Conservation (phyloP, 2,797 vertebrate species). For the Fistularia tabacaria region DNA sequence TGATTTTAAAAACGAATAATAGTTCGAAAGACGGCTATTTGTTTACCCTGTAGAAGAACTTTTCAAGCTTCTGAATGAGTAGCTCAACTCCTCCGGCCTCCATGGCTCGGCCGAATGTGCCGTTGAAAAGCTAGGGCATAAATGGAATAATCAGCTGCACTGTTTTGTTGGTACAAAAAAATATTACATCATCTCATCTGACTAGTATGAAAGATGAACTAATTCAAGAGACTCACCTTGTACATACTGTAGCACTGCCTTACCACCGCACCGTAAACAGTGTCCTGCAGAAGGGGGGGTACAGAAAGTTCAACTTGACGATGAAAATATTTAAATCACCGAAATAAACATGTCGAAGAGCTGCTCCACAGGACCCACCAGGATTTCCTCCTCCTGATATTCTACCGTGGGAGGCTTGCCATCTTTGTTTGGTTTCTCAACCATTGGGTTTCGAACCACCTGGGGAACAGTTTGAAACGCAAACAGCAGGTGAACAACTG, state of each 20-base stretch:
- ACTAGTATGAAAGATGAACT: background rate
- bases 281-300: slow-evolving; percentile 77
- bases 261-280: slow-evolving; percentile 92
- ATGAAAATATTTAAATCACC: background rate
- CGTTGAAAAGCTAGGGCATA: slow-evolving; percentile 88
- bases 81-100: slow-evolving; percentile 88
- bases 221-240: slow-evolving; percentile 77
- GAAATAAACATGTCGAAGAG: background rate
- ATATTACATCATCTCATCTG: background rate
- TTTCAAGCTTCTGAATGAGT: slow-evolving; percentile 91
- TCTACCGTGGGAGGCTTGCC: slow-evolving; percentile 88
- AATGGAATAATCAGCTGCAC: slow-evolving; percentile 1
- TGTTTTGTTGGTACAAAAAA: background rate
- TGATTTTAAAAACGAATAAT: background rate
- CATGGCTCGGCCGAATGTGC: slow-evolving; percentile 87
- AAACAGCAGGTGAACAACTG: background rate
- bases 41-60: slow-evolving; percentile 97
- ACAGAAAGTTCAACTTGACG: background rate
- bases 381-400: slow-evolving; percentile 95
- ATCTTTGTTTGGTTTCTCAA: slow-evolving; percentile 93
- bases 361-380: slow-evolving; percentile 74
- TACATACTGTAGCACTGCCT: slow-evolving; percentile 98
- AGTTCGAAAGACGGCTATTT: background rate
- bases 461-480: slow-evolving; percentile 43
- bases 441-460: slow-evolving; percentile 94